Percentiles rank a stretch among this genome's conserved stretches.
phyloP scores from a whole-genome alignment of 30 jellyfish, hydroid and myxozoan species.

The Morbakka virulenta region DNA sequence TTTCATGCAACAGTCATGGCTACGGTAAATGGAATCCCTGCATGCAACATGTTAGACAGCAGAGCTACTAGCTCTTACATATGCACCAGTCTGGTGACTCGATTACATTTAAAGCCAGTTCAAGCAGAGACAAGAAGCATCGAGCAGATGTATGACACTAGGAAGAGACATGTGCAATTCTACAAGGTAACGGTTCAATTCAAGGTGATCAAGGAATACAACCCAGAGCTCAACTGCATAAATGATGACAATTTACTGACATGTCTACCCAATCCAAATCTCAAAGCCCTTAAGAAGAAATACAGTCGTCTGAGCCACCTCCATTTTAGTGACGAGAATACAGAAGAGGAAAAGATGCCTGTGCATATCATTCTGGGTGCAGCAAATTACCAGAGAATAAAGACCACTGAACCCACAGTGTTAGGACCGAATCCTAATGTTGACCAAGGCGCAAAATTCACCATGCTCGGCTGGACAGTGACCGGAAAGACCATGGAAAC shows the following conservation, averaged over 20 bases:
- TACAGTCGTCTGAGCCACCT: too few relatives aligned
- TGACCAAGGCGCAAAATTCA: constrained; percentile 61
- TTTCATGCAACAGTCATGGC: constrained; percentile 9
- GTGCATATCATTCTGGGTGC: too few relatives aligned
- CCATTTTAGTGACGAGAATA: too few relatives aligned
- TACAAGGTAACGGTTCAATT: background rate
- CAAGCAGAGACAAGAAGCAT: background rate
- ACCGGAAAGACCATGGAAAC: constrained; percentile 25
- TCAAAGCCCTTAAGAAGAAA: constrained; percentile 20
- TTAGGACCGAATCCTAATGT: constrained; percentile 56
- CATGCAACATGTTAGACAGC: constrained; percentile 1
- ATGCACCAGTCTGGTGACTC: constrained; percentile 5
- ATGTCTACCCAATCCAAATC: constrained; percentile 32
- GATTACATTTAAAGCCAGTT: background rate
- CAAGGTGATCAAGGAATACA: constrained; percentile 1
- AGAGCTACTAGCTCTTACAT: constrained; percentile 12
- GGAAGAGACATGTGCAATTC: background rate
- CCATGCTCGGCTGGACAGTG: constrained; percentile 66
- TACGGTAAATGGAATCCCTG: background rate
- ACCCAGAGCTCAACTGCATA: constrained; percentile 7
- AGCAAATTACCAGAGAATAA: constrained; percentile 50
- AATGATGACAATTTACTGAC: constrained; percentile 39
- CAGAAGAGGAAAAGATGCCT: constrained; percentile 52
- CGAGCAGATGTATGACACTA: constrained; percentile 19
- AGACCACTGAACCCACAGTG: constrained; percentile 49